Evolutionary conservation across 2,888 invertebrate genomes (phyloP).

Genomic region (Acleris emargana): DNA sequence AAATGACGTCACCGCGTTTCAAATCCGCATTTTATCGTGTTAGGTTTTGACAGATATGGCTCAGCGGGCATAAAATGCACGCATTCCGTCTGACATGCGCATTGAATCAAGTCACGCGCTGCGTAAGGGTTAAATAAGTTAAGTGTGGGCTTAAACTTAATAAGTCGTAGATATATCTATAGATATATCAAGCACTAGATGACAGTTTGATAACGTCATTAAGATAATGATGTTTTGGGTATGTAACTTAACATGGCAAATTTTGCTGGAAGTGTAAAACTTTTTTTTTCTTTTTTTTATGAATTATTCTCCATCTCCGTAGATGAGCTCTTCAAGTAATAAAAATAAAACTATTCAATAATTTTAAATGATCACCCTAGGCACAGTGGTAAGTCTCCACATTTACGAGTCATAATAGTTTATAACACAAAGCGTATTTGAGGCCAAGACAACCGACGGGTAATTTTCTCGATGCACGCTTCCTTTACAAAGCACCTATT

Average conservation of each 20-base stretch:
- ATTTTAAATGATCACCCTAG: conserved; percentile 21
- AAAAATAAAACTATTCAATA: background rate
- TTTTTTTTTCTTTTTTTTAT: no score
- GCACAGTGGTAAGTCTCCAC: conserved; percentile 5
- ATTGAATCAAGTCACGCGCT: conserved; percentile 28
- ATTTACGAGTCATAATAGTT: conserved; percentile 19
- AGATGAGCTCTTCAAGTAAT: no score
- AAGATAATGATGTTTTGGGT: no score
- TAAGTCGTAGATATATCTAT: background rate
- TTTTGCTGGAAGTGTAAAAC: no score
- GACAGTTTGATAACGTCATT: no score
- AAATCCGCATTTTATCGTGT: conserved; percentile 71
- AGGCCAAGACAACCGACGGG: conserved; percentile 49
- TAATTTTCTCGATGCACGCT: conserved; percentile 60
- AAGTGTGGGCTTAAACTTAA: background rate
- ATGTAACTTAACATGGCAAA: no score
- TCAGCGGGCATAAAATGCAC: conserved; percentile 70
- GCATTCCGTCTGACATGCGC: conserved; percentile 39
- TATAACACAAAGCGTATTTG: conserved; percentile 46
- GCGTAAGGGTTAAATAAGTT: conserved; percentile 9
- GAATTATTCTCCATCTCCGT: no score
- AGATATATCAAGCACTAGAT: background rate
- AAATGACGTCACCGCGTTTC: conserved; percentile 54
- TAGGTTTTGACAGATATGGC: conserved; percentile 79
- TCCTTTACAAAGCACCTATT: conserved; percentile 63